Evolutionary conservation across 2,113 vertebrate species (phyloP), one percentile per base, ranked within the genome.

Genomic region (Microcebus ravelobensis): DNA sequence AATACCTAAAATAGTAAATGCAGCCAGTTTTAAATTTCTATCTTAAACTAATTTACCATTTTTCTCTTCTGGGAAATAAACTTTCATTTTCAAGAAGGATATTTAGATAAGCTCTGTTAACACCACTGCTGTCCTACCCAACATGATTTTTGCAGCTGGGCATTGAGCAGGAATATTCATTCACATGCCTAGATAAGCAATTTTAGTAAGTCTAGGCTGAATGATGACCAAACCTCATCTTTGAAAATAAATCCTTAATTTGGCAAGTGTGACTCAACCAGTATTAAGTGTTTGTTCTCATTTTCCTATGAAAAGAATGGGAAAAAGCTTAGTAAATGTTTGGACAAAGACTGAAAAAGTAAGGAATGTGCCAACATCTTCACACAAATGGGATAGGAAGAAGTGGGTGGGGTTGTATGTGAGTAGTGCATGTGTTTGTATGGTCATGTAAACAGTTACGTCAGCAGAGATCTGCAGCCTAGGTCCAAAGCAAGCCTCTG

Each of bases 41-140:
- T 85, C 39, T 93, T 79, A 90, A 96, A 83, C 65, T 89, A 84
- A 61, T 74, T 18, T 70, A 90, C 79, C 20, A 91, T 42, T 89
- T 92, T 84, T 80, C 70, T 89, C 59, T 76, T 82, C 36, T 50
- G 15, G 25, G 10, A 94, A 94, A 96, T 80, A 12, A 76, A 92
- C 65, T 87, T 94, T 77, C 85, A 96, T 29, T 81, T 87, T 86
- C 61, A 76, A 63, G 65, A 90, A 83, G 39, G 34, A 25, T 31
- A n/a, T 52, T 52, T 67, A 57, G 48, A 52, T 59, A 74, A 84
- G 42, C 12, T 82, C 61, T 61, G 70, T 31, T 82, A 70, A 79
- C 50, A 89, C 8, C 10, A 12, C 21, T 2, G 55, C 20, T 67
- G 36, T 45, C 81, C 50, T 68, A 31, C 5, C 74, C 71, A 52